Percentiles rank a stretch among this genome's conserved stretches.
Evolutionary conservation across 2,113 vertebrate genomes (phyloP).

Genomic region (Crocuta crocuta): DNA sequence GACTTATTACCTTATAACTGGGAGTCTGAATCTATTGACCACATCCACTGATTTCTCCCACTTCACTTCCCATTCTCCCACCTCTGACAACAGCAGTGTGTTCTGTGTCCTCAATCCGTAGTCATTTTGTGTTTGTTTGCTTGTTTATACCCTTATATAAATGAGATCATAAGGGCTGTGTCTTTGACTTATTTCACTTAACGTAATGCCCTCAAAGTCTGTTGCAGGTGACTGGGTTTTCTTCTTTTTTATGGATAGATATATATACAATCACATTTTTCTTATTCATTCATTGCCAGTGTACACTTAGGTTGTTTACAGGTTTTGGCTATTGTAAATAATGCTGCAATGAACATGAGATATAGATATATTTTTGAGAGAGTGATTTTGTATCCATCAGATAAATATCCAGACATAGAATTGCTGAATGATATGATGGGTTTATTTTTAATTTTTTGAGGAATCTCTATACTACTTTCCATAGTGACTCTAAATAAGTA

Average conservation of each 20-base stretch:
- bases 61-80: background rate
- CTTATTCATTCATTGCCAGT: too few relatives aligned
- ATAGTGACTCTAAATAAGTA: too few relatives aligned
- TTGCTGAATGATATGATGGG: too few relatives aligned
- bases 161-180: background rate
- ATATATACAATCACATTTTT: too few relatives aligned
- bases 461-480: too few relatives aligned
- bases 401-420: too few relatives aligned
- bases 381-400: too few relatives aligned
- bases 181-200: background rate
- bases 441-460: too few relatives aligned
- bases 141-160: background rate
- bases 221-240: background rate
- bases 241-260: background rate
- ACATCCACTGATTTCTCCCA: background rate
- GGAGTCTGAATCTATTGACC: background rate
- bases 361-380: too few relatives aligned
- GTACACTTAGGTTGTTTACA: too few relatives aligned
- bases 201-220: background rate
- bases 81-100: background rate
- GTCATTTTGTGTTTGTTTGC: background rate
- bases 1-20: background rate
- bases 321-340: too few relatives aligned
- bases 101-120: background rate
- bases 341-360: too few relatives aligned